Base-by-base conservation (phyloP, 2,113 vertebrate genomes). In the Austrofundulus limnaeus region DNA sequence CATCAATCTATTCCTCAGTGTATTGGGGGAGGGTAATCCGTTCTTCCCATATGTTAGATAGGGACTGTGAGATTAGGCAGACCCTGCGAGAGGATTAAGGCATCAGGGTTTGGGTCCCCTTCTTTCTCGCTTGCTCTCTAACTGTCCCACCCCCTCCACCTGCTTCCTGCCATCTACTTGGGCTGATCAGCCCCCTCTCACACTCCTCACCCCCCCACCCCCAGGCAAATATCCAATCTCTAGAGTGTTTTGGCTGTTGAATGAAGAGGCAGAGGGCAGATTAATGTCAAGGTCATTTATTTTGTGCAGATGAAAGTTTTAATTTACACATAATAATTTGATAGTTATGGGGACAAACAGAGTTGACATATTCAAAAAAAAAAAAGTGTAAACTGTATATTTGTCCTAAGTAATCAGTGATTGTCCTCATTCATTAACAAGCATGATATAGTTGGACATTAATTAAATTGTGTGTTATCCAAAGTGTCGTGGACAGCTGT, bases 11-110 rank as follows among this genome's bases (percentile, higher is more conserved):
- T 57, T 47, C n/a, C 48, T 76, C 59, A 21, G 55, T 65, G 63
- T 41, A 47, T 70, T 20, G 72, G 87, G 75, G 84, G 81, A 79
- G 81, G 85, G 85, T 88, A 88, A 89, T 89, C 88, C 86, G 80
- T 87, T 77, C 78, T 78, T 81, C 76, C 77, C 75, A 75, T 87
- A 85, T 88, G 87, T 85, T 38, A 85, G 84, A 88, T 89, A 70
- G 81, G 43, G 76, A 69, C 14, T 54, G 68, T 70, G 75, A 87
- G 87, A 90, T 90, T 90, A 89, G 78, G 81, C 80, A 78, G 81
- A 83, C 80, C 82, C 82, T 51, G 76, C 39, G 66, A 88, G 84
- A 80, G 85, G 85, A 90, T 88, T 90, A 87, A 74, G 61, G 78
- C 64, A 70, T 70, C 66, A 61, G 73, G 72, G 68, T 16, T 75